phyloP scores from a whole-genome alignment of 64 coral and sea anemone genomes.

The Pachyseris speciosa region DNA sequence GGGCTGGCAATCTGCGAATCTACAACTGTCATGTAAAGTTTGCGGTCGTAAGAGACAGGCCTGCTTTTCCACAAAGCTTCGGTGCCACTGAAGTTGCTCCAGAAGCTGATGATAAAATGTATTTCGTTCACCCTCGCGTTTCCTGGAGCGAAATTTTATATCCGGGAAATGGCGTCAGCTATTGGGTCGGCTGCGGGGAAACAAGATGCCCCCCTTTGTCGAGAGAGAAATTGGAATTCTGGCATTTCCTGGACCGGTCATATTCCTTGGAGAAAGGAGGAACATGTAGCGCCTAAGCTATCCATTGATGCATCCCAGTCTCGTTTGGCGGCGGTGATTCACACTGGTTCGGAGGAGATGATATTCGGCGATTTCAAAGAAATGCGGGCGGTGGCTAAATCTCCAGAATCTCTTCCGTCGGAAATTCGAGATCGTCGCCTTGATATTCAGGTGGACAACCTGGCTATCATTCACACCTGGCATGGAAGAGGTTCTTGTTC shows the following conservation, averaged over 20 bases:
- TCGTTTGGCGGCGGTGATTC: neutral
- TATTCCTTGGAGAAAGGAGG: neutral
- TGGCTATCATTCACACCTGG: conserved; percentile 5
- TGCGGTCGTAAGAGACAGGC: too few species aligned
- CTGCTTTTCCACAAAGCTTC: too few species aligned
- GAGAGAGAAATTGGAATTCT: conserved; percentile 1
- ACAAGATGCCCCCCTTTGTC: too few species aligned
- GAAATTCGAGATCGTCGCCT: neutral
- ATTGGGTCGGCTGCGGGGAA: too few species aligned
- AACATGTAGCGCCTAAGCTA: neutral
- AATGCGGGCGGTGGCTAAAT: neutral
- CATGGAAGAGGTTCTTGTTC: neutral
- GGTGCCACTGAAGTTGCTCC: too few species aligned
- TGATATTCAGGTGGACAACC: conserved; percentile 14
- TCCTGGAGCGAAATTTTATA: too few species aligned
- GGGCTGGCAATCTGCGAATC: too few species aligned
- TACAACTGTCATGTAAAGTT: too few species aligned
- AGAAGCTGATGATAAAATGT: too few species aligned
- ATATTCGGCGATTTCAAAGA: too few species aligned
- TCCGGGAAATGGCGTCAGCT: too few species aligned
- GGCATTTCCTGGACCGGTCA: neutral
- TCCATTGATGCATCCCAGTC: neutral
- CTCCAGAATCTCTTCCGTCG: neutral
- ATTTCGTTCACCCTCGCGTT: too few species aligned
- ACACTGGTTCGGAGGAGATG: neutral